phyloP scores from a whole-genome alignment of 2,797 vertebrate species.

The Argya squamiceps region DNA sequence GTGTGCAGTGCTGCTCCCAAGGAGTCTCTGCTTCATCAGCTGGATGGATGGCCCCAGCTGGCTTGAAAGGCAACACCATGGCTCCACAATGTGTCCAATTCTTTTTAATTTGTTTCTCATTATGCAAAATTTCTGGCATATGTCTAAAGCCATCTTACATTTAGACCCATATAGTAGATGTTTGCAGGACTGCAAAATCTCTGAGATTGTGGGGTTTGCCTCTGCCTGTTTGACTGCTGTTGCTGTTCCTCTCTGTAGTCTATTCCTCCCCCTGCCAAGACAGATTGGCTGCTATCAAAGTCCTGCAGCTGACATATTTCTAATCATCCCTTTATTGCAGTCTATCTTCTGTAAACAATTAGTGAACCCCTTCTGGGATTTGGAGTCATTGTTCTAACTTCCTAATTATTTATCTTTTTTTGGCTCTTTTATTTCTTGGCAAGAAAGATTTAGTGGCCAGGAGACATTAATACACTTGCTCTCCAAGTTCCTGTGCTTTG shows the following conservation, averaged over 20 bases:
- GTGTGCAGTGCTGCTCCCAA: neutral
- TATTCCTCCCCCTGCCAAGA: neutral
- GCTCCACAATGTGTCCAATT: rapidly evolving
- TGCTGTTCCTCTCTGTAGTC: neutral
- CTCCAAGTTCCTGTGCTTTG: constrained; percentile 37
- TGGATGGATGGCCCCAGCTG: neutral
- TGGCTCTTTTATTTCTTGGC: constrained; percentile 28
- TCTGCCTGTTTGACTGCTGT: neutral
- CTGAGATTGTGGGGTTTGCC: neutral
- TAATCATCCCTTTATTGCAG: constrained; percentile 19
- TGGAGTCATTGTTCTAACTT: constrained; percentile 43
- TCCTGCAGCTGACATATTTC: constrained; percentile 29
- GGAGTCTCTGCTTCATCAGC: neutral
- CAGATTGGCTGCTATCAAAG: constrained; percentile 33
- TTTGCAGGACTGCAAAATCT: neutral
- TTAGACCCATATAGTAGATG: neutral
- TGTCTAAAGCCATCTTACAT: neutral
- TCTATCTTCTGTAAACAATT: constrained; percentile 55
- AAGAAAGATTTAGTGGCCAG: constrained; percentile 56
- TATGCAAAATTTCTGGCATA: neutral
- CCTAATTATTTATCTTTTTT: constrained; percentile 46
- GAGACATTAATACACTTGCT: constrained; percentile 26
- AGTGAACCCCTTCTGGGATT: constrained; percentile 20
- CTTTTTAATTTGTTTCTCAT: neutral
- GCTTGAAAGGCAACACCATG: neutral